phyloP scores from a whole-genome alignment of 1,140 invertebrate species.

The Phortica variegata region DNA sequence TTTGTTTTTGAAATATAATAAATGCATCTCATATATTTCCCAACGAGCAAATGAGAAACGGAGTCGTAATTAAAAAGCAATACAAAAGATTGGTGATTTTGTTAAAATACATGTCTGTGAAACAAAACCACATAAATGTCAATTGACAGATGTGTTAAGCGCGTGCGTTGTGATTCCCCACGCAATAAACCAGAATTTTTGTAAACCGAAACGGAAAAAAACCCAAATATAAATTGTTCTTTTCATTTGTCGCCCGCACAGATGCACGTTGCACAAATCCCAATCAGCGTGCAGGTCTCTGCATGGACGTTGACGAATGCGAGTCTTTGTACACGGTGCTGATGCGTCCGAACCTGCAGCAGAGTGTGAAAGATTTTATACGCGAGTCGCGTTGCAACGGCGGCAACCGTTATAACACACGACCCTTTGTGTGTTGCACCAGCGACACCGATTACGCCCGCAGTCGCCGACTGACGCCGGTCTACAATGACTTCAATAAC shows the following conservation, averaged over 20 bases:
- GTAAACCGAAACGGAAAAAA: too few species aligned
- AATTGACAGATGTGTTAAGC: not conserved
- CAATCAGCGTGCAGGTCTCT: constrained; percentile 32
- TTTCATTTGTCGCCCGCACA: constrained; percentile 13
- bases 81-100: constrained; percentile 1
- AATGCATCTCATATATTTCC: too few species aligned
- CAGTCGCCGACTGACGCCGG: constrained; percentile 7
- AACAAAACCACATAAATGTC: constrained; percentile 32
- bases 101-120: not conserved
- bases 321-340: constrained; percentile 37
- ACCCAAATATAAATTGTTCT: constrained; percentile 1
- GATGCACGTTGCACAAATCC: constrained; percentile 39
- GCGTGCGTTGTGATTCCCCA: constrained; percentile 22
- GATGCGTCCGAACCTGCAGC: constrained; percentile 21
- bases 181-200: constrained; percentile 18
- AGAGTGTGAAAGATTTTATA: constrained; percentile 28
- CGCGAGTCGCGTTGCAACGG: constrained; percentile 27
- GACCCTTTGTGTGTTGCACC: constrained; percentile 44
- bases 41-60: too few species aligned
- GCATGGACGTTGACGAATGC: constrained; percentile 39
- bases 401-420: constrained; percentile 26
- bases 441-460: constrained; percentile 37
- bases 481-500: constrained; percentile 16
- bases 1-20: too few species aligned
- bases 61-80: constrained; percentile 5